Evolutionary conservation across 2,888 invertebrate genomes (phyloP).

Genomic region (Napeogenes sylphis): DNA sequence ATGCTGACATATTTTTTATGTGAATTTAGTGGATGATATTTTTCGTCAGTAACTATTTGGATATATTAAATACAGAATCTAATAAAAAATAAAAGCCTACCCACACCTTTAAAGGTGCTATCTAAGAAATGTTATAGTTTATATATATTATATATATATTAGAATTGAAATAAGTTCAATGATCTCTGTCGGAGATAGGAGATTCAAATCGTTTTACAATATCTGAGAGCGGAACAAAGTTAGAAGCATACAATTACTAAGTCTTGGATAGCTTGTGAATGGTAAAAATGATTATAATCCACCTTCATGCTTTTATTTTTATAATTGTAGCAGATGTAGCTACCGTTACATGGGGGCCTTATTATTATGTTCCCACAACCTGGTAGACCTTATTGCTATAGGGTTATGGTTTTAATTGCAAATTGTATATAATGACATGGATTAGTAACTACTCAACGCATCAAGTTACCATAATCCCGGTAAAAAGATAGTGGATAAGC

Average conservation of each 20-base stretch:
- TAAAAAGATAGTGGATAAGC: constrained; percentile 27
- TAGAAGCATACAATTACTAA: constrained; percentile 1
- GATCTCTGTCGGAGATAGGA: neutral
- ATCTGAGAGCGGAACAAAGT: constrained; percentile 11
- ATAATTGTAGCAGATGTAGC: constrained; percentile 15
- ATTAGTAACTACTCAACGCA: constrained; percentile 16
- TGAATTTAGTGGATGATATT: too few species aligned
- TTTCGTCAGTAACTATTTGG: too few species aligned
- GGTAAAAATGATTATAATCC: constrained; percentile 16
- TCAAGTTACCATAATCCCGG: constrained; percentile 23
- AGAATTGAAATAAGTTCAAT: neutral
- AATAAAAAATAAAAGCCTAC: neutral
- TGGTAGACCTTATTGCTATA: too few species aligned
- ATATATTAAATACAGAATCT: neutral
- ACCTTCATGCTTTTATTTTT: constrained; percentile 20
- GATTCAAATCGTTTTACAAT: constrained; percentile 10
- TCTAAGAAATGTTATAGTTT: neutral
- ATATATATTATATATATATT: too few species aligned
- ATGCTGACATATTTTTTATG: too few species aligned
- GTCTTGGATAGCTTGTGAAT: neutral
- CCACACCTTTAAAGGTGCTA: neutral
- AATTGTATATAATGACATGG: neutral
- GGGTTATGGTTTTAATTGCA: too few species aligned
- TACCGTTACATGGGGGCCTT: constrained; percentile 16
- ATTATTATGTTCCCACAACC: too few species aligned